Evolutionary conservation across 2,888 invertebrate genomes (phyloP).

Genomic region (Rhimphoctona megacephalus): DNA sequence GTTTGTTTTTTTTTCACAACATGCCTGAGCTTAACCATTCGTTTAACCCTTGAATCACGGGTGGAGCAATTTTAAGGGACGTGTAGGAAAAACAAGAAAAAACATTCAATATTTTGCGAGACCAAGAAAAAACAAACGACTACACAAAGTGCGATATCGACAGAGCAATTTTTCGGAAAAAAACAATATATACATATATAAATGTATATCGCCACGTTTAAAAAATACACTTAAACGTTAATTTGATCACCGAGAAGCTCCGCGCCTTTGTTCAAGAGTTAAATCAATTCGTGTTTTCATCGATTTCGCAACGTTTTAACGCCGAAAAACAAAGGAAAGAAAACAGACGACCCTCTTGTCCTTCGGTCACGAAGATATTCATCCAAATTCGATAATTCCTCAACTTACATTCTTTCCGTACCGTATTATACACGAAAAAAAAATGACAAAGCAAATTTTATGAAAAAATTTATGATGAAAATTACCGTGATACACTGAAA

Average conservation of each 20-base stretch:
- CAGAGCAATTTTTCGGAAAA: neutral
- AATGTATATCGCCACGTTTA: neutral
- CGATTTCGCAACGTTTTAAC: neutral
- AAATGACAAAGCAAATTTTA: neutral
- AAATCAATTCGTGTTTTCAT: neutral
- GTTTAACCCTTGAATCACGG: constrained; percentile 2
- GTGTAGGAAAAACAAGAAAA: neutral
- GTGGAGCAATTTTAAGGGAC: constrained; percentile 12
- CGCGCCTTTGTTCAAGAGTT: neutral
- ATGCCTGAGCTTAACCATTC: constrained; percentile 34
- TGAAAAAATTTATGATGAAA: neutral
- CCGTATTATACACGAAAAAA: neutral
- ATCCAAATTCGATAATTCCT: neutral
- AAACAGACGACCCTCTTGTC: neutral
- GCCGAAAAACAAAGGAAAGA: neutral
- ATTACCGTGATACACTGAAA: neutral
- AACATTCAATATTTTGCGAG: neutral
- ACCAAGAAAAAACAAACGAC: neutral
- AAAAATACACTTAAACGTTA: neutral
- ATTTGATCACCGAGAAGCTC: neutral
- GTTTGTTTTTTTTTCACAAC: constrained; percentile 47
- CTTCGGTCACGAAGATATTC: neutral
- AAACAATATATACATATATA: no score
- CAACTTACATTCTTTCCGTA: neutral
- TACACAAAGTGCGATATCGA: neutral